These are phyloP conservation scores for Scylla paramamosain DNA, from an alignment of 1,140 invertebrate genomes.

Conservation along the genomic window DNA sequence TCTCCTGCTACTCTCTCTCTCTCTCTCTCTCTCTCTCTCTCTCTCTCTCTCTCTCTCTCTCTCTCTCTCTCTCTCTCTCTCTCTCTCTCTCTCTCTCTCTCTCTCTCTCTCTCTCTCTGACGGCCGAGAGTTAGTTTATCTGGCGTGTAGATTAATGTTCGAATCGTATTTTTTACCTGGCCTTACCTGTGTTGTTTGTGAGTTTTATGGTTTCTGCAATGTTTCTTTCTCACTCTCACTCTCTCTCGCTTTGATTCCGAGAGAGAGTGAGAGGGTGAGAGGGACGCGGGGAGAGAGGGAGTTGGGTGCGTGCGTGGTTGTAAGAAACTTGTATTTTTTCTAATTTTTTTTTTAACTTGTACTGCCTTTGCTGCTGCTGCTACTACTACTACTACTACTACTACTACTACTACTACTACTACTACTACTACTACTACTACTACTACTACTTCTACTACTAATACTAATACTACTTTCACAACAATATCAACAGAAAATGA, in stretches of 20 bases:
- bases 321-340: no score
- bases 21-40: neutral
- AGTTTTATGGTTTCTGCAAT: constrained; percentile 15
- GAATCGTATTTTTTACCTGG: no score
- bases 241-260: no score
- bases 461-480: no score
- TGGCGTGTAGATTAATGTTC: neutral
- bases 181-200: constrained; percentile 13
- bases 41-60: neutral
- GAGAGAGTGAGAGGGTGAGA: neutral
- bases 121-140: neutral
- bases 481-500: no score
- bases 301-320: neutral
- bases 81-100: constrained; percentile 6
- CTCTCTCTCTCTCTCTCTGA: constrained; percentile 25
- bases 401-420: no score
- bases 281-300: neutral
- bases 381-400: no score
- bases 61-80: neutral
- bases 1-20: neutral
- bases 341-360: no score
- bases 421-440: no score
- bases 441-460: no score
- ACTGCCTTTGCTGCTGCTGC: no score
- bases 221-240: no score